Conservation (phyloP, 2,113 vertebrate genomes). For the Anhinga anhinga region DNA sequence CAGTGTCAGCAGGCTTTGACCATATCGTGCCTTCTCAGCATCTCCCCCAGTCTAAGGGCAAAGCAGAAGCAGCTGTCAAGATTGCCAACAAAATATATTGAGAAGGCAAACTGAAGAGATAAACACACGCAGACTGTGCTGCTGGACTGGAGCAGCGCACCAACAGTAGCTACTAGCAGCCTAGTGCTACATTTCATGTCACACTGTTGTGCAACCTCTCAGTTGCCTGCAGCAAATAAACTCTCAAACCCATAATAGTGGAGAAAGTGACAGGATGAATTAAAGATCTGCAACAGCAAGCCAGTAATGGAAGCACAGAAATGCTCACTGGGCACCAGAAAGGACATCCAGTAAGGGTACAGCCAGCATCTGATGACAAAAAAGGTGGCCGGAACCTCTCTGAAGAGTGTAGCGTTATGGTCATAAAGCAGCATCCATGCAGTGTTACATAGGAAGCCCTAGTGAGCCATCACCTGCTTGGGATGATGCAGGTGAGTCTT, state of each 20-base stretch:
- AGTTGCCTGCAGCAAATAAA: constrained; percentile 27
- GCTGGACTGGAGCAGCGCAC: background rate
- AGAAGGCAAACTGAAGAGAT: background rate
- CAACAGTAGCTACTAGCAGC: background rate
- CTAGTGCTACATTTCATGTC: constrained; percentile 1
- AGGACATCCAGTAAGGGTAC: background rate
- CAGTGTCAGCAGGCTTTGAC: background rate
- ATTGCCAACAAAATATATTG: background rate
- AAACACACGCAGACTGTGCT: background rate
- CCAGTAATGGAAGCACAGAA: background rate
- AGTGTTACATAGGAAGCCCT: background rate
- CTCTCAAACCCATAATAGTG: background rate
- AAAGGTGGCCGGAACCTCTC: background rate
- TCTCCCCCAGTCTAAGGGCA: rapidly evolving
- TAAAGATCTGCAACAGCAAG: constrained; percentile 11
- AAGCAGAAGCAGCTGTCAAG: constrained; percentile 19
- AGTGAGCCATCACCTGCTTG: background rate
- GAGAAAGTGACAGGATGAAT: constrained; percentile 34
- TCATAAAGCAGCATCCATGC: background rate
- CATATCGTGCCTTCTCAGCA: constrained; percentile 3
- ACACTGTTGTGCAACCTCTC: constrained; percentile 8
- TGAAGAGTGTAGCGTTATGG: background rate
- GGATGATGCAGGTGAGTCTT: background rate
- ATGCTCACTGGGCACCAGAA: background rate
- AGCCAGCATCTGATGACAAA: background rate